These are phyloP conservation scores for Girardinus metallicus DNA, from an alignment of 2,797 vertebrate genomes.

Conservation along the genomic window DNA sequence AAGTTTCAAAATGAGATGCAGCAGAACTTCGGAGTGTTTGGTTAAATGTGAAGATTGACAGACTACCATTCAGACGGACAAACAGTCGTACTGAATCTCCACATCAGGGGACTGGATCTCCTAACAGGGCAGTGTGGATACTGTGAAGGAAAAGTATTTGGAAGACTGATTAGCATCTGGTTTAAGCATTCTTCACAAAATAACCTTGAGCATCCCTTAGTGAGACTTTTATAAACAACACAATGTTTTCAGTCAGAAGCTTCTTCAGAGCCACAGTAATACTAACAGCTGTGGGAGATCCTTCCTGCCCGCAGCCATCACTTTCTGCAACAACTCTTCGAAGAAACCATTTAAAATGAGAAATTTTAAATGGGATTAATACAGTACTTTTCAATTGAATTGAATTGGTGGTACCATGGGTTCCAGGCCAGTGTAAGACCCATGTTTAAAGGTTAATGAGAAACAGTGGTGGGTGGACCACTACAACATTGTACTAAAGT, in stretches of 20 bases:
- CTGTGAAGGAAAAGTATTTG: not conserved
- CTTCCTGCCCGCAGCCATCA: not conserved
- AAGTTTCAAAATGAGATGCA: slow-evolving; percentile 20
- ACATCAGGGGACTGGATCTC: no score
- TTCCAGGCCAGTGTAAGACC: not conserved
- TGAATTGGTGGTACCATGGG: not conserved
- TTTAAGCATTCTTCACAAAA: not conserved
- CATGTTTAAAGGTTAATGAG: not conserved
- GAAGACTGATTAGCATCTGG: not conserved
- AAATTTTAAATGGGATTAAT: not conserved
- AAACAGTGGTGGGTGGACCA: not conserved
- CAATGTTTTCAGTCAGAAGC: not conserved
- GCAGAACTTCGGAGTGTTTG: slow-evolving; percentile 1
- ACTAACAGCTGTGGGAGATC: not conserved
- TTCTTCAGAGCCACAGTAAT: not conserved
- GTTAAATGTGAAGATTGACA: not conserved
- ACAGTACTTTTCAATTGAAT: not conserved
- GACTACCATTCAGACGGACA: not conserved
- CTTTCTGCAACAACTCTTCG: not conserved
- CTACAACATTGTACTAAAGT: no score
- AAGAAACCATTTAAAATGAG: not conserved
- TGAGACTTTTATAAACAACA: not conserved
- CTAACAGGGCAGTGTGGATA: not conserved
- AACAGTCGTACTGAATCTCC: not conserved
- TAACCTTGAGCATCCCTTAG: not conserved